A percentile compares a stretch with the other conserved stretches of the same genome.
Conservation (phyloP, 2,113 vertebrate genomes). For the Protobothrops flavoviridis region DNA sequence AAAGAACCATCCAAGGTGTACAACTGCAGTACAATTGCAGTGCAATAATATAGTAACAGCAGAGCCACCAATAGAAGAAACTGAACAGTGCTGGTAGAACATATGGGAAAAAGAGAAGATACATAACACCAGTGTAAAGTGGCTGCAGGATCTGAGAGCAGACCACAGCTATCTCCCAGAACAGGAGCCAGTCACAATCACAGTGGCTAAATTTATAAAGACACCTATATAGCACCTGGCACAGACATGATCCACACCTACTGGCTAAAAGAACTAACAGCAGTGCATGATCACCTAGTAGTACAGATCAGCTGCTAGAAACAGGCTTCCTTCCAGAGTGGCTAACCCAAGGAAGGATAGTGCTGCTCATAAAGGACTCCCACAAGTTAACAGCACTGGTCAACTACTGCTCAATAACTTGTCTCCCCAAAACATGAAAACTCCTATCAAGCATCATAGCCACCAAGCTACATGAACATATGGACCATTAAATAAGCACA, state of each 20-base stretch:
- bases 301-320: not conserved
- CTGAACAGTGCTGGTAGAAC: not conserved
- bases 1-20: too few species aligned
- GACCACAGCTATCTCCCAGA: not conserved
- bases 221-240: not conserved
- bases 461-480: not conserved
- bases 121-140: not conserved
- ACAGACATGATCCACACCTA: not conserved
- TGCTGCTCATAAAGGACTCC: not conserved
- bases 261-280: not conserved
- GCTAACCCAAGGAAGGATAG: not conserved
- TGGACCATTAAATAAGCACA: not conserved
- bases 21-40: too few species aligned
- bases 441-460: not conserved
- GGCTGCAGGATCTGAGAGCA: not conserved
- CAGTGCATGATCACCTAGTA: not conserved
- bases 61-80: not conserved
- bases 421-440: not conserved
- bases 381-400: not conserved
- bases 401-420: not conserved
- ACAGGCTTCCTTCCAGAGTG: not conserved
- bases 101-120: not conserved
- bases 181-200: not conserved
- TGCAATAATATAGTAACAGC: too few species aligned
- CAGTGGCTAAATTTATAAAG: not conserved